Percentiles rank a stretch among this genome's conserved stretches.
These are phyloP conservation scores for Drosophila emarginata DNA, from an alignment of 2,888 invertebrate species.

Conservation along the genomic window DNA sequence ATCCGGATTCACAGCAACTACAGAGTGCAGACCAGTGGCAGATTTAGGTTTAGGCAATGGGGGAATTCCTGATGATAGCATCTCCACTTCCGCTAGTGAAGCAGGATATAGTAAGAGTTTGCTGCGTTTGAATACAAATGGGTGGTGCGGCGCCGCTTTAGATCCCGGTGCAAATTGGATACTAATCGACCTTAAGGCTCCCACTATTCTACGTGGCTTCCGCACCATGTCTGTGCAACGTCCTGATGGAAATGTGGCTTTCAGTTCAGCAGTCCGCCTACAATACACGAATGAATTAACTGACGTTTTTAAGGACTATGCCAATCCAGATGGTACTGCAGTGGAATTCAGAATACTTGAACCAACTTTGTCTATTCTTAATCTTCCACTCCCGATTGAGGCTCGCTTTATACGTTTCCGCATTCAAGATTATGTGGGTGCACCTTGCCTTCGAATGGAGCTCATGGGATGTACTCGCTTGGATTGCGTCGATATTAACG, in stretches of 20 bases:
- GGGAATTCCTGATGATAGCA: conserved; percentile 94
- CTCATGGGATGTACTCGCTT: conserved; percentile 95
- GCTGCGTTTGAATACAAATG: conserved; percentile 91
- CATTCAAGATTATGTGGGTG: conserved; percentile 92
- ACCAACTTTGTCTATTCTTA: conserved; percentile 94
- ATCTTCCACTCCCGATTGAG: conserved; percentile 95
- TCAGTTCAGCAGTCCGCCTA: conserved; percentile 93
- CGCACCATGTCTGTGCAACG: conserved; percentile 94
- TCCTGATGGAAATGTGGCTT: conserved; percentile 91
- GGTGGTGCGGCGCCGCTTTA: conserved; percentile 94
- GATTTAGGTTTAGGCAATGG: conserved; percentile 92
- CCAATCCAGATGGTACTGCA: conserved; percentile 95
- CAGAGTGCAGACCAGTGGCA: conserved; percentile 94
- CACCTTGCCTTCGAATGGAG: conserved; percentile 94
- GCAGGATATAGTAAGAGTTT: conserved; percentile 91
- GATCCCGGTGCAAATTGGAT: conserved; percentile 96
- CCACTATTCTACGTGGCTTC: conserved; percentile 94
- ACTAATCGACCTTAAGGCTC: conserved; percentile 92
- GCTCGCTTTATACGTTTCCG: conserved; percentile 93
- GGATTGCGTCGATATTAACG: conserved; percentile 94
- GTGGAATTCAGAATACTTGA: conserved; percentile 95
- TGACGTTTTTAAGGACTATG: conserved; percentile 94
- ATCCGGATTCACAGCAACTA: conserved; percentile 91
- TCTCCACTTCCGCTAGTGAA: conserved; percentile 92
- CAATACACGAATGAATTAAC: conserved; percentile 94